These are phyloP conservation scores for Saimiri boliviensis DNA, from an alignment of 2,113 vertebrate genomes.

Conservation along the genomic window DNA sequence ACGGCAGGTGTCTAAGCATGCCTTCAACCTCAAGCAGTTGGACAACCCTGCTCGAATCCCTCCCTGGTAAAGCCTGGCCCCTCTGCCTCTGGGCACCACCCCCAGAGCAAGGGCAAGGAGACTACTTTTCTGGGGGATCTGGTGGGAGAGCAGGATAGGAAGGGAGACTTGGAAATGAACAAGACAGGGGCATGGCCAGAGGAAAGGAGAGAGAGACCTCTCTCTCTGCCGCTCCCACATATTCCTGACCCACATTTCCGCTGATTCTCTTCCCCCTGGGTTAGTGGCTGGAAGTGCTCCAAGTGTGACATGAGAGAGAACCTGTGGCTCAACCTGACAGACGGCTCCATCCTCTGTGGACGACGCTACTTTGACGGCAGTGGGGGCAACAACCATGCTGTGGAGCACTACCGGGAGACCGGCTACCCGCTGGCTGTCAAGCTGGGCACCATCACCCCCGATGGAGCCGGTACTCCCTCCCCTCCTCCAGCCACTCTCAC, in stretches of 20 bases:
- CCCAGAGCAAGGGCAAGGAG: neutral
- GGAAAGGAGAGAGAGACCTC: neutral
- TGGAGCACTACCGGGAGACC: constrained; percentile 93
- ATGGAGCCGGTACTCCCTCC: constrained; percentile 91
- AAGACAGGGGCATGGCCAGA: neutral
- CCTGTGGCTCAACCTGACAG: constrained; percentile 98
- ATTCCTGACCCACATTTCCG: neutral
- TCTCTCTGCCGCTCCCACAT: neutral
- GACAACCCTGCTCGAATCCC: constrained; percentile 96
- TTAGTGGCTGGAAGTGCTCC: constrained; percentile 96
- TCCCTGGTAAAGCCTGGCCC: constrained; percentile 88
- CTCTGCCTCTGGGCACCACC: neutral
- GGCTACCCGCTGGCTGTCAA: constrained; percentile 97
- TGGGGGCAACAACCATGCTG: constrained; percentile 97
- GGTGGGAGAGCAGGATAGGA: neutral
- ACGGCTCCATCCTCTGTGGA: constrained; percentile 96
- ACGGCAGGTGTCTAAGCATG: constrained; percentile 94
- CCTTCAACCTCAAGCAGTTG: constrained; percentile 94
- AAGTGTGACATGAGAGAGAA: constrained; percentile 98
- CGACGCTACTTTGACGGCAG: constrained; percentile 97
- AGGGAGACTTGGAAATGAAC: neutral
- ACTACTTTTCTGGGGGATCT: neutral
- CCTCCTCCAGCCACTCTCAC: neutral
- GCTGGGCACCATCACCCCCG: constrained; percentile 98
- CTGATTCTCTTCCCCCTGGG: neutral